Percentiles rank a stretch among this genome's conserved stretches.
phyloP scores from a whole-genome alignment of 1,140 invertebrate species.

The Euborellia annulipes region DNA sequence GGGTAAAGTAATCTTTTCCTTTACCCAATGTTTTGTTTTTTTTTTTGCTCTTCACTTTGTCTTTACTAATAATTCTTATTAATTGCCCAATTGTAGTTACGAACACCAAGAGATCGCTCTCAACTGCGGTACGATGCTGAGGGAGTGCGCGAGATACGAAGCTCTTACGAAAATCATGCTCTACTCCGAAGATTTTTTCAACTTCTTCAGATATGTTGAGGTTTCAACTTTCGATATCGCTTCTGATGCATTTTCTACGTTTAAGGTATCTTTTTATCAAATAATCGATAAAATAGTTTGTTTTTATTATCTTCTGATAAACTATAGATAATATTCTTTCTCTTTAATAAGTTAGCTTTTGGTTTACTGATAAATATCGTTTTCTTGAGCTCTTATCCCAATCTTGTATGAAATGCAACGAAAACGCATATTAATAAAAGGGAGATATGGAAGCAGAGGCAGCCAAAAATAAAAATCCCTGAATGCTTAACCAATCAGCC shows the following conservation, averaged over 20 bases:
- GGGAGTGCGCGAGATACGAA: constrained; percentile 96
- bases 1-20: constrained; percentile 44
- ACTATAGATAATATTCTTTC: too few species aligned
- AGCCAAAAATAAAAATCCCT: too few species aligned
- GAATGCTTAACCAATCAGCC: too few species aligned
- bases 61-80: neutral
- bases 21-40: constrained; percentile 6
- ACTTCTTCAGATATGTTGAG: constrained; percentile 99
- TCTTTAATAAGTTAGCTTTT: too few species aligned
- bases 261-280: constrained; percentile 90
- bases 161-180: constrained; percentile 96
- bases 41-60: constrained; percentile 10
- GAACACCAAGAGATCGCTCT: constrained; percentile 97
- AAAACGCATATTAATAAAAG: too few species aligned
- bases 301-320: too few species aligned
- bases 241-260: constrained; percentile 99
- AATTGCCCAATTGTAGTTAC: constrained; percentile 62
- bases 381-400: too few species aligned
- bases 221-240: constrained; percentile 99
- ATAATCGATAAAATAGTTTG: too few species aligned
- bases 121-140: constrained; percentile 97
- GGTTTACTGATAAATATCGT: too few species aligned
- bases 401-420: too few species aligned
- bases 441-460: too few species aligned
- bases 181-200: constrained; percentile 94